These are phyloP conservation scores for Pica pica DNA, from an alignment of 2,113 vertebrate species.

Conservation along the genomic window DNA sequence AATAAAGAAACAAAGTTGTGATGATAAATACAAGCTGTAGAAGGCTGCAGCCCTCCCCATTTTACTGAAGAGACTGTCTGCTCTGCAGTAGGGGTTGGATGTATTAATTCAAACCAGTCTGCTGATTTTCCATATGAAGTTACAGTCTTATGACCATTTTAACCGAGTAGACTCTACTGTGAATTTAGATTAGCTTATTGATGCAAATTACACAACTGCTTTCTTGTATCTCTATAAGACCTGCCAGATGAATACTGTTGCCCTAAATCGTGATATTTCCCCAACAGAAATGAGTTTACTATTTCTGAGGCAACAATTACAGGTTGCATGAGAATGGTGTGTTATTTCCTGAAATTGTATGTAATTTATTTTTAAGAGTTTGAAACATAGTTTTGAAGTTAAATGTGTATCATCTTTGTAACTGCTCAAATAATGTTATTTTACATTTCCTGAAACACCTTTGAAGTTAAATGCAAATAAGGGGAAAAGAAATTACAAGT, in stretches of 20 bases:
- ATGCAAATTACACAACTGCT: neutral
- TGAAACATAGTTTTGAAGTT: constrained; percentile 70
- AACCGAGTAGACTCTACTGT: neutral
- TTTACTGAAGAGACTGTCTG: neutral
- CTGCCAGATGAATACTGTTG: neutral
- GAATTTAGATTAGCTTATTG: neutral
- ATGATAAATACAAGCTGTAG: neutral
- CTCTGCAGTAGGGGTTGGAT: neutral
- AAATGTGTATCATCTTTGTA: constrained; percentile 66
- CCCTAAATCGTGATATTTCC: neutral
- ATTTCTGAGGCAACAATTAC: constrained; percentile 30
- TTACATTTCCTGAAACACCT: constrained; percentile 68
- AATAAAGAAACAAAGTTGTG: neutral
- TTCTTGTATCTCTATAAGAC: neutral
- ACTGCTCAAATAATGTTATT: constrained; percentile 64
- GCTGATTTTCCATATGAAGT: neutral
- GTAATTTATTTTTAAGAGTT: constrained; percentile 54
- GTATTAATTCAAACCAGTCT: neutral
- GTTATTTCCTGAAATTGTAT: constrained; percentile 62
- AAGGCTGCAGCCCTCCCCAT: neutral
- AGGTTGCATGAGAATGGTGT: neutral
- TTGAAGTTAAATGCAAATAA: constrained; percentile 82
- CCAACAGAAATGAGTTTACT: constrained; percentile 8
- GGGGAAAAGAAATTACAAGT: constrained; percentile 79
- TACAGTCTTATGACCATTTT: neutral